Evolutionary conservation across 2,113 vertebrate species (phyloP).

Genomic region (Macheiramphus alcinus): DNA sequence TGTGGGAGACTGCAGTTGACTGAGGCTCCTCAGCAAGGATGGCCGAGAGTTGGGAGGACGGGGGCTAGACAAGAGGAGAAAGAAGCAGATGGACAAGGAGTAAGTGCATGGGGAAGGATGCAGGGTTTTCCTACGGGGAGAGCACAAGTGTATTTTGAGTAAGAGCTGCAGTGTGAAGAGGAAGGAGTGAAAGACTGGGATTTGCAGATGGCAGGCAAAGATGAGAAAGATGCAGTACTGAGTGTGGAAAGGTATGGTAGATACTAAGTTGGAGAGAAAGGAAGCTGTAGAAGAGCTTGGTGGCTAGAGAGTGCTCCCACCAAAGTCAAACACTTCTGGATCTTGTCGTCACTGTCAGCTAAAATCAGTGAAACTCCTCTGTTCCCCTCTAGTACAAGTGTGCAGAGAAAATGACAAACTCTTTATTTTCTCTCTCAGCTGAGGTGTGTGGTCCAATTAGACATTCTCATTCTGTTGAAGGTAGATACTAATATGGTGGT

Average conservation of each 20-base stretch:
- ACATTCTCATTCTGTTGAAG: neutral
- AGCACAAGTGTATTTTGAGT: neutral
- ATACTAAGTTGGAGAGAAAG: fast-evolving
- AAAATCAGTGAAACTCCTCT: neutral
- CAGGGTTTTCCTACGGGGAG: neutral
- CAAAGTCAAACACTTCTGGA: neutral
- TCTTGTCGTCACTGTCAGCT: neutral
- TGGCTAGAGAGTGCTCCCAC: neutral
- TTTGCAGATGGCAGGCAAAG: neutral
- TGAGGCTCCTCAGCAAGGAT: neutral
- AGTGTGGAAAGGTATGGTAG: neutral
- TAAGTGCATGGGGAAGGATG: no score
- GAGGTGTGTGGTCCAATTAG: neutral
- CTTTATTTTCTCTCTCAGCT: neutral
- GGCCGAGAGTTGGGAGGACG: neutral
- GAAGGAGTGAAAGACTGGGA: neutral
- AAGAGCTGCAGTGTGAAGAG: neutral
- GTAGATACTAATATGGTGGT: neutral
- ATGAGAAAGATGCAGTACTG: neutral
- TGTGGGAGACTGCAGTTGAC: neutral
- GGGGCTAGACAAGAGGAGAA: neutral
- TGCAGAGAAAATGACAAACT: neutral
- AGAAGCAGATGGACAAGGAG: neutral
- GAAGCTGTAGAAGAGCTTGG: neutral
- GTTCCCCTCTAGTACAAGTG: neutral